Percentiles rank a stretch among this genome's conserved stretches.
Conservation (phyloP, 2,888 invertebrate genomes). For the Alloplasta piceator region DNA sequence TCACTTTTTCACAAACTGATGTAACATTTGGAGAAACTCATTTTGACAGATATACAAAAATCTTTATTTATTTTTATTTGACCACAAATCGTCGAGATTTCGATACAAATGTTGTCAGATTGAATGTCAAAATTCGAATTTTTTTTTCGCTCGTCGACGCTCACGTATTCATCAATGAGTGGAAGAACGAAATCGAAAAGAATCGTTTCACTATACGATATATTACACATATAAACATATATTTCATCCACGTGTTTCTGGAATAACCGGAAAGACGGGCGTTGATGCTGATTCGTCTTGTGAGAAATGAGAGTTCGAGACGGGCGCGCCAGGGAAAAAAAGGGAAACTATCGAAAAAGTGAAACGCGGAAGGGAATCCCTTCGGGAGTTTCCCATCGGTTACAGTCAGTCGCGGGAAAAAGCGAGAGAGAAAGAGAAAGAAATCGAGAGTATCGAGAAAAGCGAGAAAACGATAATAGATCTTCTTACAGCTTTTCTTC, state of each 20-base stretch:
- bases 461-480: slow-evolving; percentile 40
- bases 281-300: slow-evolving; percentile 7
- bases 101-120: too few relatives aligned
- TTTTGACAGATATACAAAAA: too few relatives aligned
- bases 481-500: slow-evolving; percentile 22
- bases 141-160: too few relatives aligned
- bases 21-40: too few relatives aligned
- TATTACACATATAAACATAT: not conserved
- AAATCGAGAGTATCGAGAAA: too few relatives aligned
- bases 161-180: too few relatives aligned
- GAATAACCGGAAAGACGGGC: not conserved
- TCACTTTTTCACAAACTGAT: too few relatives aligned
- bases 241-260: not conserved
- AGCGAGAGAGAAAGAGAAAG: slow-evolving; percentile 6
- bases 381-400: slow-evolving; percentile 45
- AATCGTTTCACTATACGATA: too few relatives aligned
- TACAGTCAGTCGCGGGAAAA: slow-evolving; percentile 28
- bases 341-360: slow-evolving; percentile 10
- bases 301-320: slow-evolving; percentile 3
- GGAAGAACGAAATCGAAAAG: too few relatives aligned
- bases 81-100: too few relatives aligned
- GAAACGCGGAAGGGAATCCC: not conserved
- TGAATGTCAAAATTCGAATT: too few relatives aligned
- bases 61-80: too few relatives aligned
- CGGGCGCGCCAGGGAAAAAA: slow-evolving; percentile 12